Evolutionary conservation across 2,797 vertebrate species (phyloP), one percentile per base, ranked within the genome.

Genomic region (Ctenochaetus hawaiiensis): DNA sequence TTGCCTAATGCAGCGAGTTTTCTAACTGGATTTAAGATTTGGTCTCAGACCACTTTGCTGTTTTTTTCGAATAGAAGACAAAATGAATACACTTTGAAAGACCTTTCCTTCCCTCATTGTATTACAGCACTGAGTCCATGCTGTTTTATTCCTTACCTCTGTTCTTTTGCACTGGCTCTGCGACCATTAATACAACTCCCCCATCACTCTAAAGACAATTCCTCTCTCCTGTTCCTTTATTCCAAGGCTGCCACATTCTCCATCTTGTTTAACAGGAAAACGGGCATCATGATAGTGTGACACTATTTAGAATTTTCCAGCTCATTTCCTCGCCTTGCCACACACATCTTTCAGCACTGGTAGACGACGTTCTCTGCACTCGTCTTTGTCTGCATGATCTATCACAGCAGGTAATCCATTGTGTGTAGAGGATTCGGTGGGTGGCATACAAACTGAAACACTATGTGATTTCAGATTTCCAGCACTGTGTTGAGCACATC

Each of bases 221-320:
- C 77, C 37, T 22, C 52, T 74, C 57, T 57, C 63, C 44, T 45
- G 57, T 54, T 71, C 51, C 78, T 80, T 85, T 67, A 75, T 67
- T 78, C 49, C 2, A 69, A 63, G 62, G 60, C 62, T 60, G 60
- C 45, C 58, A 48, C 52, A 2, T 61, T 74, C 81, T 92, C 62
- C 51, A 61, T 90, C 84, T 85, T 90, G 82, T 80, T 90, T 90
- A 80, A 84, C 72, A 86, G 78, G 68, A 90, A 34, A 81, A 88
- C 57, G 77, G 56, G 76, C 69, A 67, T 88, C 83, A 82, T 83
- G 60, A 62, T 66, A 7, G 67, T 62, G 53, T 5, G 34, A 83
- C 69, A 73, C 72, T 68, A 67, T 84, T 87, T 72, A 22, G 76
- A 82, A 84, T 88, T 88, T 91, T 90, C 85, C 82, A 66, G 76